A percentile compares a stretch with the other conserved stretches of the same genome.
Conservation (phyloP, 2,888 invertebrate species). For the Dicranocentrus wangi region DNA sequence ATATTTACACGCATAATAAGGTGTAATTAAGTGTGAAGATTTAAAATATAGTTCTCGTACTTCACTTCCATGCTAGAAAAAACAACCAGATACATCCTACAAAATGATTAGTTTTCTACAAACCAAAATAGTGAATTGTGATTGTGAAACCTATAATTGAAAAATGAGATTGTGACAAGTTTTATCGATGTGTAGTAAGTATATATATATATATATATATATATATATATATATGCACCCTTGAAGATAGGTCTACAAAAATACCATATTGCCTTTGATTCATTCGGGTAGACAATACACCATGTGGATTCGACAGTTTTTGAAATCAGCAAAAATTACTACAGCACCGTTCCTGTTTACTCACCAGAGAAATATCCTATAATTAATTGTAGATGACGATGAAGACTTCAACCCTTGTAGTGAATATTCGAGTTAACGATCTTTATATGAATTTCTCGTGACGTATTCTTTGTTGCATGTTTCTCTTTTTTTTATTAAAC, state of each 20-base stretch:
- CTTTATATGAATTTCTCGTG: too few species aligned
- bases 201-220: too few species aligned
- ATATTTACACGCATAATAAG: too few species aligned
- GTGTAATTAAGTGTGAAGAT: too few species aligned
- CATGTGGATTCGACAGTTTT: slow-evolving; percentile 1
- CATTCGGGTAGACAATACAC: slow-evolving; percentile 43
- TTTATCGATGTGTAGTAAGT: not conserved
- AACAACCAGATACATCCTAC: not conserved
- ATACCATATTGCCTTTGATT: slow-evolving; percentile 43
- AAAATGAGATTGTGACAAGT: slow-evolving; percentile 18
- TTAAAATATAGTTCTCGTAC: too few species aligned
- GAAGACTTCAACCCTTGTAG: too few species aligned
- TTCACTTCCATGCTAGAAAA: slow-evolving; percentile 3
- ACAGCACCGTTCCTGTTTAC: slow-evolving; percentile 1
- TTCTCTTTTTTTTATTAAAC: too few species aligned
- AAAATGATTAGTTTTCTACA: slow-evolving; percentile 12
- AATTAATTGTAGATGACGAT: not conserved
- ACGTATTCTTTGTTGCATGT: too few species aligned
- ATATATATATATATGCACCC: slow-evolving; percentile 10
- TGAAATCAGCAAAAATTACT: not conserved
- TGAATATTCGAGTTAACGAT: too few species aligned
- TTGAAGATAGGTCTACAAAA: slow-evolving; percentile 6
- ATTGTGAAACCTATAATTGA: slow-evolving; percentile 12
- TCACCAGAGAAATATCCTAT: not conserved
- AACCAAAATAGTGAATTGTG: slow-evolving; percentile 6